Evolutionary conservation across 30 jellyfish, hydroid and myxozoan genomes (phyloP), one percentile per base, ranked within the genome.

Genomic region (Aurelia aurita complex sp. Pacific): DNA sequence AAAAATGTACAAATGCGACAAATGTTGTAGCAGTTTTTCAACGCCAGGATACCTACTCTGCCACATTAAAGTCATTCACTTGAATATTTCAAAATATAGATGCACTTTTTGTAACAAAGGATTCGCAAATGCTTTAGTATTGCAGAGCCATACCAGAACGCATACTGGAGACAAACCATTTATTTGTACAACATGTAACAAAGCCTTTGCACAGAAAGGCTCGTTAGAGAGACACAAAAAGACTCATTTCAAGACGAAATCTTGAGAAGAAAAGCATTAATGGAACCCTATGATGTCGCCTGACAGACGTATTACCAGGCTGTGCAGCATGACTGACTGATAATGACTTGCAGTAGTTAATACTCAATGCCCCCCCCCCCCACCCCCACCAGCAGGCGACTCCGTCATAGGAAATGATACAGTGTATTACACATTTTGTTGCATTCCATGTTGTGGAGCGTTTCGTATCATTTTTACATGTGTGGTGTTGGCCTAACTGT

Each of bases 91-190:
- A 10, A 77, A 43, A 11, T 72, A 53, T 67, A 55, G 80, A 74
- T 83, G 92, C 80, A 78, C 59, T 36, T 83, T 69, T 70, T 83
- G 92, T 33, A 17, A 42, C 29, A 70, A 84, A 65, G 93, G 67
- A 15, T 73, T 84, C 83, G 75, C 87, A 6, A 84, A 86, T 16
- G 84, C 93, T 3, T 42, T 64, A 19, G 66, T 84, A 4, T 74
- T 84, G 23, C 76, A 71, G 63, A 73, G 75, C 77, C 93, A 84
- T 64, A 55, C 75, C 4, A 63, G 93, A 29, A 84, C 87, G 69
- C 93, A 84, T 35, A 84, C 93, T 7, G 93, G 93, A 6, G 93
- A 73, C 12, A 78, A 77, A 55, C 93, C 87, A 3, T 84, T 84
- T 52, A 60, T 64, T 12, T 74, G 93, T 46, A 4, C 83, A 32